Base-by-base conservation (phyloP, 35 echinoderm and acorn worm genomes). In the Eucidaris tribuloides region DNA sequence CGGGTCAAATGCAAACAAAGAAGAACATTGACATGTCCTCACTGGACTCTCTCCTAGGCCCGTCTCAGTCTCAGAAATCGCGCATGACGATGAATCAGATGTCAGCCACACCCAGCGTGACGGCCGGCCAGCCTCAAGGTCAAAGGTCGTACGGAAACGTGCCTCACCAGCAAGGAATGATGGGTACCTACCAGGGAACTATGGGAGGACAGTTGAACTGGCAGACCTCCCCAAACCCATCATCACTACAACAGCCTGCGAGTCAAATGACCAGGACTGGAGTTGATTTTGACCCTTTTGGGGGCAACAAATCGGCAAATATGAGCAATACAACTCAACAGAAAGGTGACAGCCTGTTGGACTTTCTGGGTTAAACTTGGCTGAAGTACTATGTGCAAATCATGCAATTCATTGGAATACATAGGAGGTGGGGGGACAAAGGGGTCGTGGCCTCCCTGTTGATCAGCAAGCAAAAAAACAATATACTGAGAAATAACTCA, bases 21-120 rank as follows among this genome's bases (percentile, higher is more conserved):
- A 63, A 62, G 37, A 96, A 92, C 71, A 48, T 91, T 17, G 91
- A 99, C 41, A 77, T 93, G 70, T 93, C 96, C 11, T 64, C 96
- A 45, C 90, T 99, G 61, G 96, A 99, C 81, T 77, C 65, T 7
- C 50, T 99, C 39, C 76, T 99, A 18, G 87, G 82, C 27, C 84
- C 91, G 31, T 79, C 83, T 33, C 78, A 83, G 2, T 78, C 85
- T 17, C 70, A 68, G 31, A 93, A 88, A 65, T 55, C 91, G 33
- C 89, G 78, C 23, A 78, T 78, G 19, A 79, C 77, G 2, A 45
- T 99, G 31, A 93, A 79, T 76, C 96, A 99, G 46, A 93, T 99
- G 91, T 52, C 84, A n/a, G 39, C 43, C 27, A 48, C 4, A 39
- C 27, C 45, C 82, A 76, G 40, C 82, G 35, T 38, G 30, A 84